Percentiles rank a stretch among this genome's conserved stretches.
Conservation (phyloP, 2,888 invertebrate species). For the Stomorhina lunata region DNA sequence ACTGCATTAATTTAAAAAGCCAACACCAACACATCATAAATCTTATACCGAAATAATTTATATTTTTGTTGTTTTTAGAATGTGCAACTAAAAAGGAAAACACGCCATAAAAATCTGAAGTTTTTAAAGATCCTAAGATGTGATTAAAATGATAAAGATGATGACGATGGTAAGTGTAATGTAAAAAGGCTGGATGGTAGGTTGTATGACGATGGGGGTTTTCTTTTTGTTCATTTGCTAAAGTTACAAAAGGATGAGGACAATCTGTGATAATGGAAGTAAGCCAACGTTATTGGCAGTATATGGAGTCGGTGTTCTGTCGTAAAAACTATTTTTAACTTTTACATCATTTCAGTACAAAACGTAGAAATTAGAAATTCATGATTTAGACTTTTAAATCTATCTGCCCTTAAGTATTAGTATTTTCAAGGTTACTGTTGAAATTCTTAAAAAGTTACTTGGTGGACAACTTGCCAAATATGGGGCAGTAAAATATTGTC, state of each 20-base stretch:
- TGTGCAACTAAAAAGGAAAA: conserved; percentile 11
- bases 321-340: conserved; percentile 51
- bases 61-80: neutral
- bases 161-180: conserved; percentile 8
- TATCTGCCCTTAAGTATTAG: neutral
- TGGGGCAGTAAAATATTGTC: neutral
- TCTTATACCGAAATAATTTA: conserved; percentile 14
- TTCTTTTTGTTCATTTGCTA: neutral
- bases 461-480: conserved; percentile 2
- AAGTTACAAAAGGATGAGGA: conserved; percentile 21
- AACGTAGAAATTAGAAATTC: conserved; percentile 48
- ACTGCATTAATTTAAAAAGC: conserved; percentile 40
- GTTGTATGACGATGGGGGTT: neutral
- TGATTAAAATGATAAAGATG: conserved; percentile 32
- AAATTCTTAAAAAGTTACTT: neutral
- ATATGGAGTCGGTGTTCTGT: neutral
- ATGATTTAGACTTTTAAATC: conserved; percentile 6
- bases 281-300: no score
- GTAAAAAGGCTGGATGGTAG: neutral
- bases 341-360: conserved; percentile 26
- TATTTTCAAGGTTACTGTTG: conserved; percentile 14
- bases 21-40: conserved; percentile 49
- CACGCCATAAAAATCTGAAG: neutral
- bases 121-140: neutral
- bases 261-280: no score